These are phyloP conservation scores for Heterodera carotae DNA, from an alignment of 1,140 invertebrate species.

Conservation along the genomic window DNA sequence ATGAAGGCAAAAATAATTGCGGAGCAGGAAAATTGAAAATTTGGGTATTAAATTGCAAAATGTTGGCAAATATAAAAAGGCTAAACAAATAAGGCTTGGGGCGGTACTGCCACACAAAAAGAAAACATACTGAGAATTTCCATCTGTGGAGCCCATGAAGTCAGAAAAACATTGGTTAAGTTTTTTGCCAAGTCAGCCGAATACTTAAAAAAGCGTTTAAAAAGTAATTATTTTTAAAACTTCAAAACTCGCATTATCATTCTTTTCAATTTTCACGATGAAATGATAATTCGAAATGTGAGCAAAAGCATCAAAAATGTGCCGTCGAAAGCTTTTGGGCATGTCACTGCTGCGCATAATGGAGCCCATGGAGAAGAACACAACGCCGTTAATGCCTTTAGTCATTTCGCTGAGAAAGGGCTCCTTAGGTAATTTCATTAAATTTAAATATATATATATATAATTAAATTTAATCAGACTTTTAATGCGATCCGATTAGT, in stretches of 20 bases:
- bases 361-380: slow-evolving; percentile 43
- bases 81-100: no score
- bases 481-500: not conserved
- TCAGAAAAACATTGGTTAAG: slow-evolving; percentile 32
- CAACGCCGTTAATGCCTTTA: slow-evolving; percentile 41
- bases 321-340: slow-evolving; percentile 33
- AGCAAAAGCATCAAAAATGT: slow-evolving; percentile 31
- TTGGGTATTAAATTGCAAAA: not conserved
- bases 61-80: not conserved
- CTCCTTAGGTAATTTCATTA: not conserved
- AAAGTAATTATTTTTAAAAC: not conserved
- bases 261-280: slow-evolving; percentile 48
- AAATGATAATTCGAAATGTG: slow-evolving; percentile 40
- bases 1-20: no score
- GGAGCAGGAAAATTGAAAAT: no score
- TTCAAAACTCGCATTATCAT: slow-evolving; percentile 28
- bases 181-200: not conserved
- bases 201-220: not conserved
- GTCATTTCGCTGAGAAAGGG: slow-evolving; percentile 37
- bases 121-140: slow-evolving; percentile 30
- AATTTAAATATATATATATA: no score
- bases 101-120: no score
- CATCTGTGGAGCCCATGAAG: slow-evolving; percentile 29
- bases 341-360: slow-evolving; percentile 23
- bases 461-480: not conserved